These are phyloP conservation scores for Oryctolagus cuniculus DNA, from an alignment of 2,113 vertebrate species.

Conservation along the genomic window mOryCun1.1 NC_091445.1:3781501-3782000, in stretches of 20 bases:
- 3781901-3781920: neutral
- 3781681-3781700: neutral
- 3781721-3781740: neutral
- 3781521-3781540: neutral
- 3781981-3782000: neutral
- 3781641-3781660: no score
- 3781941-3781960: neutral
- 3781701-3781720: neutral
- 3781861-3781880: no score
- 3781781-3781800: neutral
- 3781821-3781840: neutral
- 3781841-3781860: no score
- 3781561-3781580: neutral
- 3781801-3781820: neutral
- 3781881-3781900: neutral
- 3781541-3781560: neutral
- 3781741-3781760: neutral
- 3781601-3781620: neutral
- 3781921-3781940: neutral
- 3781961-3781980: neutral
- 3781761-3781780: neutral
- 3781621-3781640: neutral
- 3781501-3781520: neutral
- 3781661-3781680: no score
- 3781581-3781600: neutral